Conservation (phyloP, 2,888 invertebrate species). For the Acleris literana region DNA sequence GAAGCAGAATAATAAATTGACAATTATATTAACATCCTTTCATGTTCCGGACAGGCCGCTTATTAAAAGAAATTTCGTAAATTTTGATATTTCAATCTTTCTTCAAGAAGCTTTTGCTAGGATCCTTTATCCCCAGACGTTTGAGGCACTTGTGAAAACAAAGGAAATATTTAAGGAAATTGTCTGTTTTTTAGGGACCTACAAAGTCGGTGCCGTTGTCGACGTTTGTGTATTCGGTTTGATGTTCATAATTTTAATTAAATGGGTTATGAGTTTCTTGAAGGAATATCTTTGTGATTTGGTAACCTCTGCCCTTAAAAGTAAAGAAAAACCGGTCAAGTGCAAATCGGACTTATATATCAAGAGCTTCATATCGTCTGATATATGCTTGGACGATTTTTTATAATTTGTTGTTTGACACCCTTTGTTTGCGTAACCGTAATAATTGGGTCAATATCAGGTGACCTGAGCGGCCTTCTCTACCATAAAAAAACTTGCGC, state of each 20-base stretch:
- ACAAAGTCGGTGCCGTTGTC: background rate
- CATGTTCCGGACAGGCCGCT: conserved; percentile 20
- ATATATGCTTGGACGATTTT: too few species aligned
- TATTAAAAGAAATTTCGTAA: conserved; percentile 6
- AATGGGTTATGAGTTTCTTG: background rate
- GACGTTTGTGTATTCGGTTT: conserved; percentile 1
- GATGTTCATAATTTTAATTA: background rate
- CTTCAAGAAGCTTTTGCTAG: conserved; percentile 4
- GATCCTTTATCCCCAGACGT: conserved; percentile 3
- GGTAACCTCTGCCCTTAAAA: too few species aligned
- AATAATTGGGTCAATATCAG: too few species aligned
- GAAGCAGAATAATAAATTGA: conserved; percentile 7
- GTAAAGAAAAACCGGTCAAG: too few species aligned
- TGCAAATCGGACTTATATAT: too few species aligned
- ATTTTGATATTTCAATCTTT: conserved; percentile 7
- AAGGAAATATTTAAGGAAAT: conserved; percentile 15
- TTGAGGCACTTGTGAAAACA: conserved; percentile 18
- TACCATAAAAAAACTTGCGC: too few species aligned
- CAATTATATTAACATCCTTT: conserved; percentile 19
- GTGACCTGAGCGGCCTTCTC: too few species aligned
- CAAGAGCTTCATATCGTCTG: too few species aligned
- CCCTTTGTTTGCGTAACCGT: too few species aligned
- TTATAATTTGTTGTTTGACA: too few species aligned
- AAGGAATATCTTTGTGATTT: too few species aligned
- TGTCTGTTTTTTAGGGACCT: conserved; percentile 11